Percentiles rank a stretch among this genome's conserved stretches.
These are phyloP conservation scores for Abrostola tripartita DNA, from an alignment of 2,888 invertebrate genomes.

Conservation along the genomic window DNA sequence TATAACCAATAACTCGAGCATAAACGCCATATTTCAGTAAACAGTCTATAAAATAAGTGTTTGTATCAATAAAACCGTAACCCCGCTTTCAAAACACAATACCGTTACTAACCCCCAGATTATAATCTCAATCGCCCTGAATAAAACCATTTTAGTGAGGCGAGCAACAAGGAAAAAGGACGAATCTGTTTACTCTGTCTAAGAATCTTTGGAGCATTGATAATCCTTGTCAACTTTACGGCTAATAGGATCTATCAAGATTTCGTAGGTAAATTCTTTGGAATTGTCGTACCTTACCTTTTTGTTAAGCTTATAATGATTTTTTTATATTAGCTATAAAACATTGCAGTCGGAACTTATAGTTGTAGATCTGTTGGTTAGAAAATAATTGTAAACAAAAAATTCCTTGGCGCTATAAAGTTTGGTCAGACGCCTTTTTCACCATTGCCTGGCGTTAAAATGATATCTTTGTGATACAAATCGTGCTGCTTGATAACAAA, in stretches of 20 bases:
- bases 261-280: slow-evolving; percentile 22
- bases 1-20: too few species aligned
- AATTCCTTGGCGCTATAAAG: too few species aligned
- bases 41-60: neutral
- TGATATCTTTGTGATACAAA: too few species aligned
- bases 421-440: too few species aligned
- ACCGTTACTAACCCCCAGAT: slow-evolving; percentile 7
- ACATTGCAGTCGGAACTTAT: too few species aligned
- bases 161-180: slow-evolving; percentile 28
- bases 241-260: slow-evolving; percentile 27
- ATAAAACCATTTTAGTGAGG: slow-evolving; percentile 30
- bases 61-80: neutral
- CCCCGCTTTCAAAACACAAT: neutral
- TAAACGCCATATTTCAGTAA: too few species aligned
- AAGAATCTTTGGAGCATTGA: slow-evolving; percentile 42
- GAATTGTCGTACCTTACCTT: neutral
- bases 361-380: too few species aligned
- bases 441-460: too few species aligned
- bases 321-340: too few species aligned
- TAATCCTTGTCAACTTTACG: slow-evolving; percentile 43
- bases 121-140: slow-evolving; percentile 33
- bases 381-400: too few species aligned
- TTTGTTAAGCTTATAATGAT: too few species aligned
- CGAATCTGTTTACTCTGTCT: slow-evolving; percentile 38
- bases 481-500: too few species aligned